Conservation (phyloP, 1,140 invertebrate species). For the Hormaphis cornu region DNA sequence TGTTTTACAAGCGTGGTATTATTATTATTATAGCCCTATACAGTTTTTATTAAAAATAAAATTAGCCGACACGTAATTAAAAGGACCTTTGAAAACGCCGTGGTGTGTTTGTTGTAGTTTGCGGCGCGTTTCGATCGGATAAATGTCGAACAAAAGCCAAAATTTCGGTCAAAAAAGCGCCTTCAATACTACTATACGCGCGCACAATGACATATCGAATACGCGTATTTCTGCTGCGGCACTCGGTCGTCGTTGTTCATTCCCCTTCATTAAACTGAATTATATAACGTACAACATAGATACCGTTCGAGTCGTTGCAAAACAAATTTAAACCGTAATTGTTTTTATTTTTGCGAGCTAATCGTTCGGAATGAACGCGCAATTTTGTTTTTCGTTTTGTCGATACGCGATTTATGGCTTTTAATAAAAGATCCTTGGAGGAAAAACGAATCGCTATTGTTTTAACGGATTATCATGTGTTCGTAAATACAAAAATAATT, state of each 20-base stretch:
- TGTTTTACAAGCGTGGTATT: slow-evolving; percentile 31
- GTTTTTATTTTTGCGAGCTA: neutral
- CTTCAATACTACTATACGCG: too few relatives aligned
- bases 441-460: too few relatives aligned
- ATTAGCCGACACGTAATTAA: slow-evolving; percentile 29
- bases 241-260: neutral
- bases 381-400: neutral
- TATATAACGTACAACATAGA: too few relatives aligned
- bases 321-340: neutral
- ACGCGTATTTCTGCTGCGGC: neutral
- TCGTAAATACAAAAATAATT: too few relatives aligned
- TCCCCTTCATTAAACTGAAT: neutral
- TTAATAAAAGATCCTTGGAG: too few relatives aligned
- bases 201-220: neutral
- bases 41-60: slow-evolving; percentile 32
- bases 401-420: neutral
- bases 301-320: too few relatives aligned
- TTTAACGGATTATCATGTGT: too few relatives aligned
- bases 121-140: neutral
- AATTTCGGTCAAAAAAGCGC: too few relatives aligned
- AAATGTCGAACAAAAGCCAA: slow-evolving; percentile 2
- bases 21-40: too few relatives aligned
- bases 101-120: slow-evolving; percentile 7
- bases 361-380: neutral
- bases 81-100: neutral